A percentile compares a stretch with the other conserved stretches of the same genome.
phyloP scores from a whole-genome alignment of 1,140 invertebrate genomes.

The Lethocerus indicus region DNA sequence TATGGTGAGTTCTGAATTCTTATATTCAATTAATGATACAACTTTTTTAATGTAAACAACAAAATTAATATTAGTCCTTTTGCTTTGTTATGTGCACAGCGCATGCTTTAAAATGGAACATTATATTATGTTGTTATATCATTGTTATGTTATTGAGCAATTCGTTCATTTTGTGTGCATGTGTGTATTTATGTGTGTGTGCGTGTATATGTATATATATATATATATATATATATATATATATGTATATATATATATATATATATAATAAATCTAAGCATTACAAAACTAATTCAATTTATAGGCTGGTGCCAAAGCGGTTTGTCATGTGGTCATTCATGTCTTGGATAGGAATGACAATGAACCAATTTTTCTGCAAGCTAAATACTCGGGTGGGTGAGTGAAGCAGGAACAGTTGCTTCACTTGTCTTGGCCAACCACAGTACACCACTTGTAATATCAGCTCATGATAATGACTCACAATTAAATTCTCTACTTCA shows the following conservation, averaged over 20 bases:
- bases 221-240: too few species aligned
- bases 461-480: constrained; percentile 59
- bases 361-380: constrained; percentile 53
- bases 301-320: constrained; percentile 46
- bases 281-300: constrained; percentile 10
- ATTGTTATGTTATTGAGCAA: not conserved
- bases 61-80: not conserved
- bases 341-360: constrained; percentile 74
- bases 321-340: constrained; percentile 51
- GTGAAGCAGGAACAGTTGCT: constrained; percentile 49
- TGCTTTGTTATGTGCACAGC: constrained; percentile 4
- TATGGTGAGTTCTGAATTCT: constrained; percentile 21
- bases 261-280: not conserved
- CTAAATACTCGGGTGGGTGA: constrained; percentile 48
- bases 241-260: too few species aligned
- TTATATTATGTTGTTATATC: not conserved
- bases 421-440: constrained; percentile 49
- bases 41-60: not conserved
- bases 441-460: constrained; percentile 59
- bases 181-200: not conserved
- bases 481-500: constrained; percentile 64
- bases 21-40: not conserved
- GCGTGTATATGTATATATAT: too few species aligned
- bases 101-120: not conserved
- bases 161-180: not conserved